These are phyloP conservation scores for Myopa tessellatipennis DNA, from an alignment of 2,888 invertebrate species.

Conservation along the genomic window DNA sequence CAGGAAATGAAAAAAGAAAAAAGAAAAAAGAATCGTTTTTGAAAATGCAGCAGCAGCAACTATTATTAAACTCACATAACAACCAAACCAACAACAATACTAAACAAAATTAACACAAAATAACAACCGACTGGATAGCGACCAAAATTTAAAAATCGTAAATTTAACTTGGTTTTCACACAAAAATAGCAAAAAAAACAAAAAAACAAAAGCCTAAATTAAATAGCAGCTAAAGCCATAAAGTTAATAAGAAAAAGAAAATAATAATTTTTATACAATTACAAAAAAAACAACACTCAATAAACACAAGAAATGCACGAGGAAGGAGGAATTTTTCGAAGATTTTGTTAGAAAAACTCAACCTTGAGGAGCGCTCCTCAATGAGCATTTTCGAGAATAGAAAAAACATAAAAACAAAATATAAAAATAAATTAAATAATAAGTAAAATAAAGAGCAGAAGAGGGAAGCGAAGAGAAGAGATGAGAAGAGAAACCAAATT, in stretches of 20 bases:
- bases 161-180: constrained; percentile 61
- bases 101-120: constrained; percentile 16
- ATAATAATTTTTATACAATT: constrained; percentile 37
- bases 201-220: no score
- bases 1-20: constrained; percentile 38
- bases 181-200: constrained; percentile 51
- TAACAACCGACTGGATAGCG: constrained; percentile 63
- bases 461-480: constrained; percentile 47
- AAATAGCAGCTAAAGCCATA: constrained; percentile 21
- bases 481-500: neutral
- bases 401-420: constrained; percentile 38
- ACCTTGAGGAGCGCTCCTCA: constrained; percentile 19
- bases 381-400: constrained; percentile 21
- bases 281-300: constrained; percentile 38
- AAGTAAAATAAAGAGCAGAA: constrained; percentile 49
- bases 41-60: constrained; percentile 38
- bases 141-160: constrained; percentile 60
- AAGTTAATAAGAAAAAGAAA: neutral
- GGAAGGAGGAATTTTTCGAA: constrained; percentile 43
- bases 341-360: constrained; percentile 42
- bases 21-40: constrained; percentile 30
- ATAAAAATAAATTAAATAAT: constrained; percentile 24
- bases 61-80: constrained; percentile 40
- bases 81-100: constrained; percentile 16
- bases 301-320: constrained; percentile 42